Base-by-base conservation (phyloP, 2,888 invertebrate species). In the Drosophila koepferae region DNA sequence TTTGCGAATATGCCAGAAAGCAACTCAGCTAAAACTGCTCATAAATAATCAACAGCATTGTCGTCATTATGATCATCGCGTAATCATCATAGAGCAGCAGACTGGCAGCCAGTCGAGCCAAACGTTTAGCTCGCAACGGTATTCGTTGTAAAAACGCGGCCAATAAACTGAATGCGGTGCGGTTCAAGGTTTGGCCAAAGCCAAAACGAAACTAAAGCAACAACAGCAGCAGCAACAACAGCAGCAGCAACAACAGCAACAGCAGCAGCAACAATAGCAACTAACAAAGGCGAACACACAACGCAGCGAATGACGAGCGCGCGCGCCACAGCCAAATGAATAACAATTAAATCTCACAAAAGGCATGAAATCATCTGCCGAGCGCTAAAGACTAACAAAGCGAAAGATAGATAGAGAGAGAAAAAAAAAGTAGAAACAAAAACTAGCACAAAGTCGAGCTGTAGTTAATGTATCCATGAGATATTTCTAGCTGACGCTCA, bases 141-240 rank as follows among this genome's bases (percentile, higher is more conserved):
- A 91, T 91, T 91, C 87, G 91, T 91, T 91, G 90, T 91, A 91
- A 91, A 90, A 88, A 86, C 87, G 86, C 91, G 91, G 90, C 91
- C 90, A 91, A 91, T 91, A 91, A 91, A 91, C 90, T 91, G 81
- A 86, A 80, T 82, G 81, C 85, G 89, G 84, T 82, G 76, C 91
- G 91, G 90, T 91, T 91, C 90, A 91, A 91, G 90, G 91, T 90
- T 90, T 91, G 86, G 90, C 91, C 82, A 87, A 86, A 87, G 82
- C 82, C 88, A 87, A 89, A 87, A 89, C 66, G 82, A 89, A 89
- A 90, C 87, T 89, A 90, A 81, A 90, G 81, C 86, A 90, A 86
- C 77, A 87, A 72, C 54, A 75, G 43, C 51, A 79, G 43, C 64
- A 72, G 46, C 70, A 77, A 72, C 59, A 68, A 61, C 62, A 69